Evolutionary conservation across 2,888 invertebrate species (phyloP).

Genomic region (Gastracanthus pulcherrimus): DNA sequence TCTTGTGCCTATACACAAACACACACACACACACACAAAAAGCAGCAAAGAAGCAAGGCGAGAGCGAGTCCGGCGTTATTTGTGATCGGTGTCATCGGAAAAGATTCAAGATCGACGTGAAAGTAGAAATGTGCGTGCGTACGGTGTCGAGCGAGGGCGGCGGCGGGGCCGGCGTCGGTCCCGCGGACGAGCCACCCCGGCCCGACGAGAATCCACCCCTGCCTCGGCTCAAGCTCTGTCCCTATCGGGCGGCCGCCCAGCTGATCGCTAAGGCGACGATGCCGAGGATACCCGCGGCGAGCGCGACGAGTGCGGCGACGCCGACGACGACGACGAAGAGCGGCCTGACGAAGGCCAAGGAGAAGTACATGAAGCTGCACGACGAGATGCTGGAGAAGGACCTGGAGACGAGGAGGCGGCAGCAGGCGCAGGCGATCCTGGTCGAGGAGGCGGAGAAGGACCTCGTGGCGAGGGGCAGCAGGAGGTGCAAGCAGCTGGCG

Average conservation of each 20-base stretch:
- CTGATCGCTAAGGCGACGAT: too few species aligned
- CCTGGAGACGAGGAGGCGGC: conserved; percentile 21
- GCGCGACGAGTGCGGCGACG: conserved; percentile 45
- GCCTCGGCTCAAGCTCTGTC: too few species aligned
- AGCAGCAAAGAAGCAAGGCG: background rate
- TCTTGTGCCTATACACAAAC: background rate
- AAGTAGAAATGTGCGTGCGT: conserved; percentile 68
- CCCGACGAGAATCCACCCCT: conserved; percentile 36
- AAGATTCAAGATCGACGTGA: conserved; percentile 46
- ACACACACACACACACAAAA: background rate
- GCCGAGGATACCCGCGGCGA: background rate
- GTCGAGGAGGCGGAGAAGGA: conserved; percentile 76
- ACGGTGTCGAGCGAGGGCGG: conserved; percentile 59
- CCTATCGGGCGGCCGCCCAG: too few species aligned
- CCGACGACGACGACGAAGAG: conserved; percentile 48
- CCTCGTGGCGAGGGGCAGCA: conserved; percentile 79
- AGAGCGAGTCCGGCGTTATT: background rate
- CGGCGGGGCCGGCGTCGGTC: too few species aligned
- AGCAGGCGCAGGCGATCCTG: conserved; percentile 70
- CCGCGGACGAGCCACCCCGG: background rate
- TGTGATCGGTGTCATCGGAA: background rate
- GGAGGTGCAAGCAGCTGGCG: conserved; percentile 77
- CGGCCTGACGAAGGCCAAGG: conserved; percentile 65
- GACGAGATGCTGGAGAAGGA: conserved; percentile 67
- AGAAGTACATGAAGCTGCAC: conserved; percentile 69